These are phyloP conservation scores for Digitonthophagus gazella DNA, from an alignment of 2,888 invertebrate genomes.

Conservation along the genomic window DNA sequence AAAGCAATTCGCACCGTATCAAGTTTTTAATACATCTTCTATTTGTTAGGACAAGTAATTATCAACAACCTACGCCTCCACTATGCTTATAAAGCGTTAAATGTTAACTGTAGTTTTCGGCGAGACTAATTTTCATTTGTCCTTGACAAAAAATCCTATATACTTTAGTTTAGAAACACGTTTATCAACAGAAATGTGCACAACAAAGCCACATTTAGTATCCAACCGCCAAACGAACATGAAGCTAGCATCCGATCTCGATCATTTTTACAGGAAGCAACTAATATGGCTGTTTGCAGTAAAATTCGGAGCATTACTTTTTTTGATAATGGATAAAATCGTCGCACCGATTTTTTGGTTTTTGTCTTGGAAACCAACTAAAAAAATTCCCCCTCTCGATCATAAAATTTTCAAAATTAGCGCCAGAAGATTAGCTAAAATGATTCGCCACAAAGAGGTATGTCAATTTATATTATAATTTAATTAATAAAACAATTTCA, in stretches of 20 bases:
- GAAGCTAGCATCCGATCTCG: not conserved
- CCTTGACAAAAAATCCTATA: no score
- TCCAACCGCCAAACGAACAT: not conserved
- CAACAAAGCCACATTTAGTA: not conserved
- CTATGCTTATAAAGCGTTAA: no score
- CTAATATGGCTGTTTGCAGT: not conserved
- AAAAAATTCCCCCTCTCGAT: conserved; percentile 57
- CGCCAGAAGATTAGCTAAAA: conserved; percentile 65
- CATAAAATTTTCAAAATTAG: conserved; percentile 68
- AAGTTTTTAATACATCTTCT: no score
- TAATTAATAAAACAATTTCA: not conserved
- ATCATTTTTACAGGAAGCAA: not conserved
- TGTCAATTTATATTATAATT: not conserved
- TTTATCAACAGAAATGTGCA: not conserved
- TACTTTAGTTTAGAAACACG: no score
- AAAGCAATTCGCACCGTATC: no score
- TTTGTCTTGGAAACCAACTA: conserved; percentile 9
- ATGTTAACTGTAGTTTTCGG: no score
- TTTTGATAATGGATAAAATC: not conserved
- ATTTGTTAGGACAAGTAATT: no score
- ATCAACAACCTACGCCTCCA: no score
- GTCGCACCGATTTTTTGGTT: not conserved
- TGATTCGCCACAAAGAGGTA: conserved; percentile 63
- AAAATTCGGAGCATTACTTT: not conserved
- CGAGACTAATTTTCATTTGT: no score